Evolutionary conservation across 64 coral and sea anemone genomes (phyloP).

Genomic region (Montipora efflorescens): DNA sequence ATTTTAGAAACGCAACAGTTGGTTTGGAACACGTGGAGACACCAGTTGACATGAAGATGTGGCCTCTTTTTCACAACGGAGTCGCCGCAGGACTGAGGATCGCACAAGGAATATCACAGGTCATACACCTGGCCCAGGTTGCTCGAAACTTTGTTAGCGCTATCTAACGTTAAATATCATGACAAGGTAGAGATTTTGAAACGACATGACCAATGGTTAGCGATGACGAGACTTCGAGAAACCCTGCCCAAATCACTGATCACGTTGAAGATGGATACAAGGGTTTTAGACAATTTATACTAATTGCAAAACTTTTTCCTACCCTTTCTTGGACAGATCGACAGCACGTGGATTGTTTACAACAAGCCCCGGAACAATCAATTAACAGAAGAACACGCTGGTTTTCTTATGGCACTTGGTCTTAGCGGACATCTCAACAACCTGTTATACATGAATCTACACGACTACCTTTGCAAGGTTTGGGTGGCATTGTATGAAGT

Average conservation of each 20-base stretch:
- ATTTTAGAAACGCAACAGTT: constrained; percentile 83
- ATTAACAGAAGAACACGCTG: constrained; percentile 95
- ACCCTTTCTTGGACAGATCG: constrained; percentile 63
- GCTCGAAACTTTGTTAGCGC: too few relatives aligned
- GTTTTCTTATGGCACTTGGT: constrained; percentile 96
- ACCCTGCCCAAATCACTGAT: too few relatives aligned
- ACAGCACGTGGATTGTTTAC: constrained; percentile 99
- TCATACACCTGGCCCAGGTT: not conserved
- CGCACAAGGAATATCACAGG: constrained; percentile 93
- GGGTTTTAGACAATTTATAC: too few relatives aligned
- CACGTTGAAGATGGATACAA: too few relatives aligned
- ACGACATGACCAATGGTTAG: too few relatives aligned
- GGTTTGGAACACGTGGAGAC: constrained; percentile 94
- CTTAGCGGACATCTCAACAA: constrained; percentile 88
- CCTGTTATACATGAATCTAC: constrained; percentile 92
- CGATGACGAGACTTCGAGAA: too few relatives aligned
- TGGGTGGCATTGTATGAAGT: not conserved
- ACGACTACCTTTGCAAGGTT: constrained; percentile 97
- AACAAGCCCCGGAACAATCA: constrained; percentile 94
- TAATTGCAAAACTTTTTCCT: not conserved
- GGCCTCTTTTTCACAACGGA: constrained; percentile 97
- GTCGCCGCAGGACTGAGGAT: constrained; percentile 94
- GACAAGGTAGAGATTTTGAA: too few relatives aligned
- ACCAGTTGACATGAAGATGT: constrained; percentile 90
- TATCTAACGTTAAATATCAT: too few relatives aligned